Evolutionary conservation across 2,888 invertebrate genomes (phyloP), one percentile per base, ranked within the genome.

Genomic region (Notocelia uddmanniana): DNA sequence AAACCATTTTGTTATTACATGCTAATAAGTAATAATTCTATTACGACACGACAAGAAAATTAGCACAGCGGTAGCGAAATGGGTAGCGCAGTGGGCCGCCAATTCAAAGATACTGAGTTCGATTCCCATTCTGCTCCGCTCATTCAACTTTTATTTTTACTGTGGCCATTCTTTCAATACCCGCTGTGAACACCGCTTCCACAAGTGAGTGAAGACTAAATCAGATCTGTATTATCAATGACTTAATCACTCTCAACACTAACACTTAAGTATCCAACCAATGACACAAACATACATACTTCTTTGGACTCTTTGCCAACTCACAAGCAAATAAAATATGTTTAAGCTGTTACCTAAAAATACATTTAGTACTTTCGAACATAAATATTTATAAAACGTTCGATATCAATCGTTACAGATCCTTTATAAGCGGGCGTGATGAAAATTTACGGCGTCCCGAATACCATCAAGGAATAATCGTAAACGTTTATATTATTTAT

Each of bases 401-500:
- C 66, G 45, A 60, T 66, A 52, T 45, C 54, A 67, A 50, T 52
- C 15, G 59, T 15, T 45, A 60, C 66, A 21, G 52, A 67, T 66
- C 64, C 54, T 59, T 59, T 60, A 66, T 59, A 71, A 66, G 59
- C 21, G 45, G 23, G 21, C 52, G 18, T 54, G 54, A 59, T 45
- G 71, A 66, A 63, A 59, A 71, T 71, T 67, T 71, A 71, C 59
- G 66, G 66, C 60, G 59, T 54, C 54, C 71, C 66, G 34, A 68
- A 72, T 62, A 57, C 55, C 72, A 41, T 72, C 59, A 60, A 18
- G 48, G 54, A 62, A 72, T 62, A 72, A 72, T 72, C 68, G 62
- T 62, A 72, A 62, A 26, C 62, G 62, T 72, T 72, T 68, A 67
- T 62, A 62, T 72, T 62, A 72, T 68, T 80, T 80, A 87, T 87